Evolutionary conservation across 2,888 invertebrate genomes (phyloP), one percentile per base, ranked within the genome.

Genomic region (Drosophila anomalata): DNA sequence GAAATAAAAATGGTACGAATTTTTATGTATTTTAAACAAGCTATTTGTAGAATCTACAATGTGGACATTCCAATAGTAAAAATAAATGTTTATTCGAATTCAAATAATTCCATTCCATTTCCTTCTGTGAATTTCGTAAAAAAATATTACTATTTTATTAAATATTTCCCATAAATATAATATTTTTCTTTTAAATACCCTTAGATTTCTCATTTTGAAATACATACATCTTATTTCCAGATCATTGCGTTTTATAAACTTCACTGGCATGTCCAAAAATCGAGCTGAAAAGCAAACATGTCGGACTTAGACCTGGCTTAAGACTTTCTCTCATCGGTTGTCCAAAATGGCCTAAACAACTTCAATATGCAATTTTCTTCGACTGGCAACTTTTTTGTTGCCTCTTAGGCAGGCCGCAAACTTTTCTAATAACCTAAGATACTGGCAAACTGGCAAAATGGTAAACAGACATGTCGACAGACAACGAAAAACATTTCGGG

Each of bases 401-500:
- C 50, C 22, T 22, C 39, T 57, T 44, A 48, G 71, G 39, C 54
- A 60, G 48, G 51, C 41, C 50, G 48, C 51, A 77, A 77, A 77
- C 73, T 77, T 77, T 77, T 77, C 76, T 78, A 77, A 77, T 77
- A 78, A 77, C 77, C 79, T 63, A 78, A 76, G 79, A 77, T 69
- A 76, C 69, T 73, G 63, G 73, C 76, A 66, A 76, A 66, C 73
- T 56, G 58, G 41, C 33, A 77, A 63, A 67, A 67, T 57, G 58
- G 44, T 29, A 77, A 63, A 63, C 68, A 56, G 26, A 41, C 39
- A 31, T 4, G 12, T 41, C 41, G 48, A n/a, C 20, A 22, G 48
- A 47, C 50, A 53, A 47, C 24, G 54, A 36, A 33, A 63, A 53
- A 62, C 62, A 70, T 63, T 62, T 51, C 9, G 11, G 9, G 14